Base-by-base conservation (phyloP, 2,113 vertebrate genomes). In the Salminus brasiliensis region DNA sequence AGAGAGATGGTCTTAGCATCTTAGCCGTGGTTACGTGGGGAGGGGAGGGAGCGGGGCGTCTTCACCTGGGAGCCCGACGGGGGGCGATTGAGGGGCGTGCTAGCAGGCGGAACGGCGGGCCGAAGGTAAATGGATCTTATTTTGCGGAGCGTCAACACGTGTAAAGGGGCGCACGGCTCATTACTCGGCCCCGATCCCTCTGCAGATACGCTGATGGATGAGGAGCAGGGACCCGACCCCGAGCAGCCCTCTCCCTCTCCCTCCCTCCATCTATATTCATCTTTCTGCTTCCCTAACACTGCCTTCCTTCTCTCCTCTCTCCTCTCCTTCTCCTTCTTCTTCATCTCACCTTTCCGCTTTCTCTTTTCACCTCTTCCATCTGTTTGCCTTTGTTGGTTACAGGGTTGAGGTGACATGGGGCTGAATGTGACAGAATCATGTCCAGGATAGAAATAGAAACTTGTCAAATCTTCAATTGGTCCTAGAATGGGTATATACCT, bases 91-190 rank as follows among this genome's bases (percentile, higher is more conserved):
- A 77, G 82, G 75, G 72, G 65, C 47, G 70, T 70, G 70, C 55
- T 78, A 65, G 77, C 73, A 68, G 83, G 73, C 76, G 75, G 78
- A 81, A 84, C 66, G 68, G 65, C 59, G 39, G 49, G 70, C 87
- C 86, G 80, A 78, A 91, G 90, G 91, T 93, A 93, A 94, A 93
- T 93, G 89, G 92, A 93, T 93, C 90, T 92, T 94, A 94, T 92
- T 93, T 93, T 91, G 91, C 77, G 80, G 87, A 84, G 86, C 91
- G 88, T 93, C 92, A 91, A 93, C 92, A 93, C 83, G 88, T 93
- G 90, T 93, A 93, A 92, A 89, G 89, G 87, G 88, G 88, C 88
- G 85, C 87, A 93, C 80, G 92, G 89, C 91, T 93, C 93, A 93
- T 94, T 93, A 92, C 88, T 87, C 88, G 76, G 84, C 89, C 85